Base-by-base conservation (phyloP, 2,797 vertebrate genomes). In the Amblyopsis hoosieri region DNA sequence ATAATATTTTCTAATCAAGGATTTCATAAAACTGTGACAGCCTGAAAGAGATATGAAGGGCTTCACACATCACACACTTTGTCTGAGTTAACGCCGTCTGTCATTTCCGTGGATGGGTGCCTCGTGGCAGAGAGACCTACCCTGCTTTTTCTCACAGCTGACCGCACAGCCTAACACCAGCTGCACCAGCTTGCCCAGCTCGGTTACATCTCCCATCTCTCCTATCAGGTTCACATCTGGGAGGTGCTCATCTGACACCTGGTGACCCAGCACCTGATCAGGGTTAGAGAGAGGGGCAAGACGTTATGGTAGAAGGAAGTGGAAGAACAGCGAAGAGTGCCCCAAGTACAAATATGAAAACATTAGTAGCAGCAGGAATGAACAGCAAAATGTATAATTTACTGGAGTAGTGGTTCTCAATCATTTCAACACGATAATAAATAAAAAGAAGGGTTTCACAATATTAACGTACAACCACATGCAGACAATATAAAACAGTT, bases 91-190 rank as follows among this genome's bases (percentile, higher is more conserved):
- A 72, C 79, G 64, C 66, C 23, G 69, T 17, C 53, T 75, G 66
- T 53, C 47, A 56, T 54, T 47, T 17, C 10, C 9, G 10, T 4
- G 46, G 37, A 19, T 50, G 10, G 15, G 13, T 7, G 23, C 10
- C 47, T 50, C 12, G 7, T 31, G 12, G 12, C 50, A 13, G 7
- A 8, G 46, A 15, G 9, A 45, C 15, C 67, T 64, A 96, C 96
- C 95, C 90, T 97, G 93, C 76, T 96, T 96, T 83, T 94, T 96
- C 78, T 97, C 95, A 52, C 96, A 97, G 68, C 95, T 95, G 76
- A 97, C 90, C 0, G 95, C 96, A 66, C 95, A 97, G 70, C 94
- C 93, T 72, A 97, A 77, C 12, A 97, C 95, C 14, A 97, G 83
- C 85, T 96, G 95, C 4, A 97, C 91, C 80, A 97, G 86, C 70